phyloP scores from a whole-genome alignment of 37 sponge, comb jelly and placozoan species.

The Mnemiopsis leidyi region DNA sequence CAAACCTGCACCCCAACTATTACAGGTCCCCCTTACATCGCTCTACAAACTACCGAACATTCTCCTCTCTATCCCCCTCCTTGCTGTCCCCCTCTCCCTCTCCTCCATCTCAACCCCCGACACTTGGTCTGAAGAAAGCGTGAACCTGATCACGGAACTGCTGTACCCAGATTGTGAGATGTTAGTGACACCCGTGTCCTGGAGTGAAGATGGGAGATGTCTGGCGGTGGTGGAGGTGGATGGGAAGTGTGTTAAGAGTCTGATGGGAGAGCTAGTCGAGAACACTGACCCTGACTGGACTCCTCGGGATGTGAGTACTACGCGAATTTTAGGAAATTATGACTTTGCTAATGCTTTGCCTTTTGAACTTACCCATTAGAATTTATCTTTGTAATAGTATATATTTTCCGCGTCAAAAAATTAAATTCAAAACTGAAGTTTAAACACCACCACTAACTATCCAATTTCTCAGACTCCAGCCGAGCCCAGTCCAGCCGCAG shows the following conservation, averaged over 20 bases:
- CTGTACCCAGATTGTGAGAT: not conserved
- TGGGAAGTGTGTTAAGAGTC: not conserved
- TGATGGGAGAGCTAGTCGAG: not conserved
- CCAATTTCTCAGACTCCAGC: too few relatives aligned
- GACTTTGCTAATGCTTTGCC: too few relatives aligned
- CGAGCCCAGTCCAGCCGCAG: too few relatives aligned
- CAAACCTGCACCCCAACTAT: too few relatives aligned
- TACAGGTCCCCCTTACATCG: too few relatives aligned
- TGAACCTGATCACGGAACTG: not conserved
- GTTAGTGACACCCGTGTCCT: not conserved
- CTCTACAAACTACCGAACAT: not conserved
- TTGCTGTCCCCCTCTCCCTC: conserved; percentile 46
- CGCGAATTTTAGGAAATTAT: too few relatives aligned
- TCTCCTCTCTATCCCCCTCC: conserved; percentile 2
- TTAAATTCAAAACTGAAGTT: too few relatives aligned
- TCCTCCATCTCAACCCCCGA: not conserved
- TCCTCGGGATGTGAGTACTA: not conserved
- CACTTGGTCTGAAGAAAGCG: not conserved
- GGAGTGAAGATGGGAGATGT: not conserved
- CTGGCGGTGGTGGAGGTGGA: not conserved
- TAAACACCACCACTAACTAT: too few relatives aligned
- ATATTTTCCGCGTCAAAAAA: too few relatives aligned
- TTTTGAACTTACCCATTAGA: too few relatives aligned
- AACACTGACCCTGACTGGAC: conserved; percentile 12
- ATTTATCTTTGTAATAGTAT: too few relatives aligned